Evolutionary conservation across 1,140 invertebrate species (phyloP), one percentile per base, ranked within the genome.

Genomic region (Drosophila parvula): DNA sequence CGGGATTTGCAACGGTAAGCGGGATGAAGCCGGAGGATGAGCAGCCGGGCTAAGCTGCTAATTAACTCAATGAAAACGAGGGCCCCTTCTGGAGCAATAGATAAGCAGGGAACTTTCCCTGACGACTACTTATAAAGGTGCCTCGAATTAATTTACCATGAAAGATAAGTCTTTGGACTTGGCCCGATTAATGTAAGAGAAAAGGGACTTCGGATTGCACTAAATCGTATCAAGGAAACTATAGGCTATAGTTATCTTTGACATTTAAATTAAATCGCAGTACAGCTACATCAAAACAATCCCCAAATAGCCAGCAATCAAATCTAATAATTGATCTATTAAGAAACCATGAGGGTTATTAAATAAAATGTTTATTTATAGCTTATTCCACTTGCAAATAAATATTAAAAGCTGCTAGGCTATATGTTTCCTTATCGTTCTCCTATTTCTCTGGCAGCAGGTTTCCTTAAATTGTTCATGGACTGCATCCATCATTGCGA

Each of bases 1-100:
- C 27, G 44, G 32, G 45, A 69, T 79, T 83, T 69, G 45, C 41
- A 16, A 30, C 9, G 14, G n/a, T 16, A 28, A 18, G 32, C n/a
- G 10, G 16, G n/a, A 8, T 16, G 10, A 5, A 28, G 44, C 6
- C 32, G 30, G 30, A 44, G 41, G 18, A 40, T 9, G 32, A 34
- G 27, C 41, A 30, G 59, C 16, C 22, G 9, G 18, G 47, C 32
- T 57, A n/a, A 60, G 44, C 59, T 63, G 22, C 48, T 81, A 81
- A 82, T 83, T 83, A 65, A 61, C 59, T 74, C 43, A 61, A 62
- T 59, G 36, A 60, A 53, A 61, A 22, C n/a, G 9, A 16, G 28
- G 11, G 9, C 9, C 18, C 6, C 14, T n/a, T 18, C 27, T 47
- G 32, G 18, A 7, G 12, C 22, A 8, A 22, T 0, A 55, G 48